Base-by-base conservation (phyloP, 2,113 vertebrate species). In the Triplophysa siluroides region DNA sequence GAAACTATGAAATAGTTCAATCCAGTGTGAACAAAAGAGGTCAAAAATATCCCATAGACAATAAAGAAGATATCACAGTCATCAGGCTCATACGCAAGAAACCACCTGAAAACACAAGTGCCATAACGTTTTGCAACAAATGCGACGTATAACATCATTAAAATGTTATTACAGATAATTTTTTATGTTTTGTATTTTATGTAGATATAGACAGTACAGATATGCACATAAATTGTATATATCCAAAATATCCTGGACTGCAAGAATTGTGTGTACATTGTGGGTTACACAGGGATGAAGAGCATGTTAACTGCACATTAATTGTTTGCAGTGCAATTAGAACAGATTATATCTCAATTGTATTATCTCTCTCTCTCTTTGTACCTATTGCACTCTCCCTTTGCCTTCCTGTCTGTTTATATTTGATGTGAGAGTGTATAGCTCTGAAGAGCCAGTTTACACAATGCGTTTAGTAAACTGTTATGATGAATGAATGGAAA, bases 401-500 rank as follows among this genome's bases (percentile, higher is more conserved):
- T 33, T 26, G 4, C 43, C 64, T 80, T 72, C 68, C 62, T 50
- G 73, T 9, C 2, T 91, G 89, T 90, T 90, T 91, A 91, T 85
- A 82, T 78, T 85, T 80, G 58, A 65, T 65, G 82, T 86, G 83
- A 89, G 88, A 86, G 84, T 91, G 90, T 91, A 85, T 88, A 88
- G 86, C 84, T 84, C 82, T 89, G 81, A 88, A 82, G 80, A 88
- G 87, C 85, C 87, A 87, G 87, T 90, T 85, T 52, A 79, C 81
- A 84, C 85, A 88, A 83, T 43, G 75, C 81, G 76, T 74, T 81
- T 54, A 70, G 86, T 92, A 93, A 92, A 93, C 89, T 87, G 89
- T 90, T 85, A 87, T 91, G 91, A 91, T 71, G 45, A 81, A 90
- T 89, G 87, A 91, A 84, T 79, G 92, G 92, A 93, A 93, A n/a